Conservation (phyloP, 2,797 vertebrate species). For the Gadopsis marmoratus region DNA sequence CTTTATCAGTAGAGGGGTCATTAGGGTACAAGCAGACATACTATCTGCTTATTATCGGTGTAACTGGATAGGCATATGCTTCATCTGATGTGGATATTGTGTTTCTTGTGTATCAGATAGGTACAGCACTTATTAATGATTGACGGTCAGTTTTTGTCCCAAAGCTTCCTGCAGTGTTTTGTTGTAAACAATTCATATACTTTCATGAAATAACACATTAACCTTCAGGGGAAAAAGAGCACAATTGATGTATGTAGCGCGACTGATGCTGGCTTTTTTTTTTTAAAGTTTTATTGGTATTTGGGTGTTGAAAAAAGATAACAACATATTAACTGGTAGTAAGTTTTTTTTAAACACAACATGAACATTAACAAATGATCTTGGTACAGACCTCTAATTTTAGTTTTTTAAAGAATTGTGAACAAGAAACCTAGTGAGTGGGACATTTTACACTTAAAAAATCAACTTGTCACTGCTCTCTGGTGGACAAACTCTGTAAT, state of each 20-base stretch:
- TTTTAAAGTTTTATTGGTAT: too few relatives aligned
- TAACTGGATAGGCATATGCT: conserved; percentile 8
- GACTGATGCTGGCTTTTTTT: neutral
- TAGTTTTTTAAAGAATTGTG: neutral
- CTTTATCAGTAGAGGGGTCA: neutral
- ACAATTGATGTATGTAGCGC: neutral
- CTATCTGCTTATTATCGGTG: neutral
- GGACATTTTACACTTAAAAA: too few relatives aligned
- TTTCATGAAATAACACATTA: neutral
- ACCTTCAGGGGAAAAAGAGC: neutral
- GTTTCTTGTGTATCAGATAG: neutral
- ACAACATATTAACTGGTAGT: neutral
- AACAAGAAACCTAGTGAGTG: too few relatives aligned
- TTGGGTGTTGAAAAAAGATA: too few relatives aligned
- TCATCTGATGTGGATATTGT: neutral
- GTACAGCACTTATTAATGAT: neutral
- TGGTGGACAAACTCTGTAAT: neutral
- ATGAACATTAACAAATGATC: neutral
- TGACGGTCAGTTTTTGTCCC: neutral
- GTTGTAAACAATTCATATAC: neutral
- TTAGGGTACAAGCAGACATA: neutral
- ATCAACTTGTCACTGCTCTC: neutral
- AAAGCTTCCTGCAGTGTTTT: neutral
- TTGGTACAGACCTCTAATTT: neutral
- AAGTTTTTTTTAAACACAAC: neutral